Conservation (phyloP, 2,888 invertebrate genomes). For the Drosophila meridionalis region DNA sequence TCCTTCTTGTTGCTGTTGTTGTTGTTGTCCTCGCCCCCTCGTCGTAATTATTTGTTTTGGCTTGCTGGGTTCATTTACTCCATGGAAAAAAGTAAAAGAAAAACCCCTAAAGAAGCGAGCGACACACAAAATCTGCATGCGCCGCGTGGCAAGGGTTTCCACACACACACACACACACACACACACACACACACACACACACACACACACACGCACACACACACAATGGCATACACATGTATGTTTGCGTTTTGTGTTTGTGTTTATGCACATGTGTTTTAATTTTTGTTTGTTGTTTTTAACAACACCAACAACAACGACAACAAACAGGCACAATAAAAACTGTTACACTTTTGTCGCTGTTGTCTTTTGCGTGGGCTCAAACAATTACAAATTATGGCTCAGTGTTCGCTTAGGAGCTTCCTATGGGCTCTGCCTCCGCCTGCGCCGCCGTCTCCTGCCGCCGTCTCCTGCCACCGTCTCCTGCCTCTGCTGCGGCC, state of each 20-base stretch:
- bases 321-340: slow-evolving; percentile 42
- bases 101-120: slow-evolving; percentile 53
- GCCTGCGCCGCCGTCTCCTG: neutral
- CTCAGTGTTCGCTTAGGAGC: slow-evolving; percentile 48
- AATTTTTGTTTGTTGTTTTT: slow-evolving; percentile 65
- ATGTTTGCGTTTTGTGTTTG: slow-evolving; percentile 34
- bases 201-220: slow-evolving; percentile 16
- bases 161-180: neutral
- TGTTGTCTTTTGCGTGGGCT: slow-evolving; percentile 72
- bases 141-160: slow-evolving; percentile 56
- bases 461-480: too few species aligned
- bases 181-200: neutral
- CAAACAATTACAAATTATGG: slow-evolving; percentile 79
- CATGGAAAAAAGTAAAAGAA: slow-evolving; percentile 41
- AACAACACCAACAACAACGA: slow-evolving; percentile 39
- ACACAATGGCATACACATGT: slow-evolving; percentile 29
- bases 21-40: slow-evolving; percentile 41
- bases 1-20: slow-evolving; percentile 27
- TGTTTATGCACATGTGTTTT: slow-evolving; percentile 71
- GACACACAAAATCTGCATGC: slow-evolving; percentile 46
- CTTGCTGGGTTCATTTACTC: slow-evolving; percentile 79
- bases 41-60: slow-evolving; percentile 77
- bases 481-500: neutral
- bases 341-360: slow-evolving; percentile 62
- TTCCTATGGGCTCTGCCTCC: slow-evolving; percentile 10